A percentile compares a stretch with the other conserved stretches of the same genome.
phyloP scores from a whole-genome alignment of 2,888 invertebrate genomes.

The Rhabditoides inermis region DNA sequence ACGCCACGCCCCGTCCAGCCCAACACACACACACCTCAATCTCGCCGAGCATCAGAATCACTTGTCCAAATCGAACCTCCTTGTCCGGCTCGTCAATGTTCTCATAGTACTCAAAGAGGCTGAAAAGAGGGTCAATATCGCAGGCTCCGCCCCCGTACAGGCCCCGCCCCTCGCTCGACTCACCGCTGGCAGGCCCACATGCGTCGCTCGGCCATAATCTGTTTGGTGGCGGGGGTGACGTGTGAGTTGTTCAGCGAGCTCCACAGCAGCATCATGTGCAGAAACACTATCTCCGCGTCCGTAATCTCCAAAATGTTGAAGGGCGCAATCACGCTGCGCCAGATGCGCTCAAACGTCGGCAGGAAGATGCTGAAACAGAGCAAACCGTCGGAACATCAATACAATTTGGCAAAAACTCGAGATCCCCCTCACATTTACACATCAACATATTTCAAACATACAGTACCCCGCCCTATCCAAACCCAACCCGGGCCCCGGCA shows the following conservation, averaged over 20 bases:
- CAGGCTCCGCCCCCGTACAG: too few relatives aligned
- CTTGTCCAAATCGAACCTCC: conserved; percentile 37
- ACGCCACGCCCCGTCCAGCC: too few relatives aligned
- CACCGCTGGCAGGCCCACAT: too few relatives aligned
- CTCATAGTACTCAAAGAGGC: conserved; percentile 6
- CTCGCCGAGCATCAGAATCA: conserved; percentile 37
- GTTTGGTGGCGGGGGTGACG: conserved; percentile 23
- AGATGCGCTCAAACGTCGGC: conserved; percentile 38
- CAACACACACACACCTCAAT: conserved; percentile 28
- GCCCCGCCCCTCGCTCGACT: too few relatives aligned
- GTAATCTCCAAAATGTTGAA: conserved; percentile 36
- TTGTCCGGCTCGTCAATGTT: conserved; percentile 20
- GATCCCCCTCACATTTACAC: background rate
- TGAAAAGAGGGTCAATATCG: background rate
- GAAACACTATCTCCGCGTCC: conserved; percentile 45
- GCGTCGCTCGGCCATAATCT: conserved; percentile 23
- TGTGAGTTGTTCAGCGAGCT: conserved; percentile 31
- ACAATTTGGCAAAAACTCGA: too few relatives aligned
- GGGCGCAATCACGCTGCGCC: conserved; percentile 40
- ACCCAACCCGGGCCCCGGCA: too few relatives aligned
- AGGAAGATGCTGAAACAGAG: conserved; percentile 36
- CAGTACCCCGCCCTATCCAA: too few relatives aligned
- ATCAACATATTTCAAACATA: background rate
- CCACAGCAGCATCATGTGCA: conserved; percentile 45
- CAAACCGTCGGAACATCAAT: too few relatives aligned